Conservation (phyloP, 2,888 invertebrate species). For the Noctua fimbriata region DNA sequence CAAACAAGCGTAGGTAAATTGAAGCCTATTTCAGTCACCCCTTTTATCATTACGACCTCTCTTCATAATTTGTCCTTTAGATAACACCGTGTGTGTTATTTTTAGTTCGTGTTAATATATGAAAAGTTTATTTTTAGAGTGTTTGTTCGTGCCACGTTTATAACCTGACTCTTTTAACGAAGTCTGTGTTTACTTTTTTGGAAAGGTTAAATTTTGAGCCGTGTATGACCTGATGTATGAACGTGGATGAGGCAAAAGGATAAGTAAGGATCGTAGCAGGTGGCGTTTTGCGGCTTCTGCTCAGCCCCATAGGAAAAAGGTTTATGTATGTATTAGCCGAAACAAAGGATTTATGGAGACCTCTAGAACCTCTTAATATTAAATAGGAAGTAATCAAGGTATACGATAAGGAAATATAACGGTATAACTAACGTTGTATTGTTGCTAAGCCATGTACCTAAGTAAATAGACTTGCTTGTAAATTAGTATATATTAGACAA, state of each 20-base stretch:
- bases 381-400: slow-evolving; percentile 32
- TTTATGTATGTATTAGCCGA: neutral
- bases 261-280: neutral
- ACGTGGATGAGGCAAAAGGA: too few species aligned
- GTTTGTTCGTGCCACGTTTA: slow-evolving; percentile 20
- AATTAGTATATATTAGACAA: slow-evolving; percentile 2
- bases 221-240: neutral
- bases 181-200: slow-evolving; percentile 19
- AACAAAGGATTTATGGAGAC: neutral
- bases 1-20: slow-evolving; percentile 45
- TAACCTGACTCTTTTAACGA: slow-evolving; percentile 20
- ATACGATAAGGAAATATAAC: slow-evolving; percentile 10
- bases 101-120: slow-evolving; percentile 47
- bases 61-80: slow-evolving; percentile 62
- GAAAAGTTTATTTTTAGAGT: slow-evolving; percentile 52
- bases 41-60: slow-evolving; percentile 56
- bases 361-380: neutral
- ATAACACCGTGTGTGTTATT: slow-evolving; percentile 53
- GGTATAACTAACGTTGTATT: neutral
- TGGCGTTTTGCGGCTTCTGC: too few species aligned
- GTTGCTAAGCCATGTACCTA: slow-evolving; percentile 23
- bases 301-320: neutral
- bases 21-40: slow-evolving; percentile 55
- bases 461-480: slow-evolving; percentile 6
- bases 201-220: slow-evolving; percentile 8